Percentiles rank a stretch among this genome's conserved stretches.
phyloP scores from a whole-genome alignment of 2,888 invertebrate genomes.

The Trissonchulus sp. region DNA sequence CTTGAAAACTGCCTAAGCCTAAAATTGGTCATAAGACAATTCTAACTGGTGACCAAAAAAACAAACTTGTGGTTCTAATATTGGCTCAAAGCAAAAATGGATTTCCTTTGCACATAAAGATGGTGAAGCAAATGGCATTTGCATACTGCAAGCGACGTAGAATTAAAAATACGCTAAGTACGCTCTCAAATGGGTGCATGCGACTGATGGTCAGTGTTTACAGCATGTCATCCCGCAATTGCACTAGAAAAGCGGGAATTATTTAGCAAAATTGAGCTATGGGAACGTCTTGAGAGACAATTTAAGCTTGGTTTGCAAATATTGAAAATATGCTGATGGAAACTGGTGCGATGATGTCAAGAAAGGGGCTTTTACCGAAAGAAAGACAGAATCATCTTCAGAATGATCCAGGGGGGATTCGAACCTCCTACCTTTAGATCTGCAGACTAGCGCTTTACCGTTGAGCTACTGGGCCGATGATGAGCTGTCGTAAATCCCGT shows the following conservation, averaged over 20 bases:
- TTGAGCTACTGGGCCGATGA: too few relatives aligned
- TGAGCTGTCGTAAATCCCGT: too few relatives aligned
- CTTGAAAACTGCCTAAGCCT: too few relatives aligned
- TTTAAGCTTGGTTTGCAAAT: neutral
- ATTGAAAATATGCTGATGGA: neutral
- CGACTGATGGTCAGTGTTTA: slow-evolving; percentile 1
- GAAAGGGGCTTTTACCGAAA: too few relatives aligned
- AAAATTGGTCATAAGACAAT: neutral
- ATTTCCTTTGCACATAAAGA: neutral
- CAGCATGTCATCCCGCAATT: slow-evolving; percentile 4
- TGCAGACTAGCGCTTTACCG: too few relatives aligned
- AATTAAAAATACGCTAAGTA: neutral
- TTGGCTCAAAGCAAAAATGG: too few relatives aligned
- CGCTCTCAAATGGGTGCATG: neutral
- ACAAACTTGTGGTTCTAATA: too few relatives aligned
- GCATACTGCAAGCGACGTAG: neutral
- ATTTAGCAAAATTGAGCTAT: neutral
- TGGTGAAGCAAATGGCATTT: neutral
- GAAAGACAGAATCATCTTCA: too few relatives aligned
- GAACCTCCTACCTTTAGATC: too few relatives aligned
- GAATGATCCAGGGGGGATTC: too few relatives aligned
- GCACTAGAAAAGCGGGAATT: neutral
- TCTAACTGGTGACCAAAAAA: neutral
- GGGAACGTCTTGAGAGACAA: neutral
- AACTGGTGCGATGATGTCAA: neutral